Evolutionary conservation across 2,113 vertebrate species (phyloP).

Genomic region (Grallaria varia): DNA sequence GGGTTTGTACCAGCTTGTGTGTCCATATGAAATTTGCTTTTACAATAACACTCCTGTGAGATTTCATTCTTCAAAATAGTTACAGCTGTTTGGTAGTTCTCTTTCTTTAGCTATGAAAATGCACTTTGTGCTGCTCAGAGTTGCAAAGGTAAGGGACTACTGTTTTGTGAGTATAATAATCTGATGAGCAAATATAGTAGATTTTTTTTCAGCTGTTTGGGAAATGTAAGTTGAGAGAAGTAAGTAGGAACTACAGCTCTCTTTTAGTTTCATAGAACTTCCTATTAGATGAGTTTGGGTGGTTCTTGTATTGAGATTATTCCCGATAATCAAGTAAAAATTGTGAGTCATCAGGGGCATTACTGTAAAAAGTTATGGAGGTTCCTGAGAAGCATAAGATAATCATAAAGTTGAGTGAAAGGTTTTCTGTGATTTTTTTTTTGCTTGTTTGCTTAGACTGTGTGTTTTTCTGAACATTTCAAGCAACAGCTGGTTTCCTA

Average conservation of each 20-base stretch:
- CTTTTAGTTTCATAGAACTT: not conserved
- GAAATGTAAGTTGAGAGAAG: not conserved
- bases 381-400: not conserved
- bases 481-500: not conserved
- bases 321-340: not conserved
- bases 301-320: not conserved
- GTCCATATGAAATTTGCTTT: not conserved
- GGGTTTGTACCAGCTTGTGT: not conserved
- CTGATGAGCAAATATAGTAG: not conserved
- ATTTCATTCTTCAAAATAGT: not conserved
- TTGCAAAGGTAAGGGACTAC: not conserved
- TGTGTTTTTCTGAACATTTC: not conserved
- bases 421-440: not conserved
- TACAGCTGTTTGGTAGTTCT: not conserved
- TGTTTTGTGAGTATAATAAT: not conserved
- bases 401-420: not conserved
- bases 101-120: not conserved
- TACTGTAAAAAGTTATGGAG: not conserved
- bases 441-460: not conserved
- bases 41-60: not conserved
- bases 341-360: not conserved
- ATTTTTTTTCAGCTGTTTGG: not conserved
- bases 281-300: not conserved
- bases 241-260: not conserved
- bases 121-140: not conserved